Evolutionary conservation across 1,140 invertebrate species (phyloP).

Genomic region (Eurosta solidaginis): DNA sequence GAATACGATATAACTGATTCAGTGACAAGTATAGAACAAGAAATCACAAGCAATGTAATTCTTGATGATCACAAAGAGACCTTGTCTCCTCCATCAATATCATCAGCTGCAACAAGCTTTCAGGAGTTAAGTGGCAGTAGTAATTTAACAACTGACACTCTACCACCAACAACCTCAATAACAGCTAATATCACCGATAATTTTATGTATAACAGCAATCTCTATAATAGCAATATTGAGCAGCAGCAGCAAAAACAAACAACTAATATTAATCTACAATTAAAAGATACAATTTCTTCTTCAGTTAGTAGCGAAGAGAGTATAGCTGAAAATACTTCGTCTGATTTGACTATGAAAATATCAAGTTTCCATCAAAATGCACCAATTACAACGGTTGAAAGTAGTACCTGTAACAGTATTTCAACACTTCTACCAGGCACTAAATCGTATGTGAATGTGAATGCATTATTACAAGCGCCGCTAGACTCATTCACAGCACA

Average conservation of each 20-base stretch:
- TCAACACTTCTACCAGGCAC: background rate
- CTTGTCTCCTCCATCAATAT: background rate
- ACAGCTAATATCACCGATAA: background rate
- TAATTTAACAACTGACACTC: background rate
- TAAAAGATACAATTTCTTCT: background rate
- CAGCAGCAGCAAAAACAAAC: too few species aligned
- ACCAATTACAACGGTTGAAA: conserved; percentile 36
- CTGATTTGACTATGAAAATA: background rate
- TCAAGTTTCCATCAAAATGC: background rate
- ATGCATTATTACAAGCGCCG: conserved; percentile 33
- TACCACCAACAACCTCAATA: background rate
- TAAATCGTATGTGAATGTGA: background rate
- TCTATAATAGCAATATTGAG: background rate
- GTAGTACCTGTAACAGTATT: conserved; percentile 57
- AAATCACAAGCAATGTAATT: background rate
- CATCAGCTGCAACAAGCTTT: background rate
- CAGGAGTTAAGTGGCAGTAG: background rate
- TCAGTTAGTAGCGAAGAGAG: background rate
- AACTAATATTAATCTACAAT: background rate
- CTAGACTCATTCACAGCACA: conserved; percentile 12
- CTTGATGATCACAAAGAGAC: background rate
- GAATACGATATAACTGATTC: conserved; percentile 11
- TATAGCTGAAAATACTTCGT: background rate
- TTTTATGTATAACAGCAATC: conserved; percentile 16
- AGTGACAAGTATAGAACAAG: background rate